Evolutionary conservation across 1,140 invertebrate species (phyloP), one percentile per base, ranked within the genome.

Genomic region (Drosophila bocqueti): DNA sequence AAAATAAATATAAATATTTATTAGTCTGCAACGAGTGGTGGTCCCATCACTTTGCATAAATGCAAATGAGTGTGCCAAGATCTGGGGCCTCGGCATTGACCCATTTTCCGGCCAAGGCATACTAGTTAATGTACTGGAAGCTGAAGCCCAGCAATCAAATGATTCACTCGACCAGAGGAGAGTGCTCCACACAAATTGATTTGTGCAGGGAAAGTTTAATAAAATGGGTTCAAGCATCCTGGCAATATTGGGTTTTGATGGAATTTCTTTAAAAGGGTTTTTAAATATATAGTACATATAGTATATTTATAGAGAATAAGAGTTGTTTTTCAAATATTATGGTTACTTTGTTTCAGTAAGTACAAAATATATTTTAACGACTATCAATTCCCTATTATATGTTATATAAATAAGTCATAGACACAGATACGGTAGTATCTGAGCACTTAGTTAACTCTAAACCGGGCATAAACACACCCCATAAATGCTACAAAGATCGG

Each of bases 1-100:
- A 85, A 89, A 89, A 85, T 85, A 90, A 89, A 89, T 84, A 89
- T 90, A 89, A 89, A 89, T 89, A 89, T 89, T 89, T 89, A 89
- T 85, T 79, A 82, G 84, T 74, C 65, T 24, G 60, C 65, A 55
- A 62, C 71, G 67, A 74, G 68, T 54, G 58, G 15, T 67, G 57
- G 26, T 18, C 2, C 49, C 78, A 36, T 47, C 55, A 66, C 63
- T 77, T 72, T 87, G 77, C 36, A 60, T 81, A 76, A 72, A 87
- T 89, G 81, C 66, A 89, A 89, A 87, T 87, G 76, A 77, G 49
- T 26, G 43, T 34, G 52, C 45, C 43, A 50, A 38, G 67, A 43
- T 71, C 16, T 79, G 54, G 47, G 67, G 15, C 18, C 40, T 26
- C 81, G 69, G 42, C 75, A 89, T 75, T 87, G 81, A 74, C 85